Evolutionary conservation across 53 echinoderm and acorn worm species (phyloP), one percentile per base, ranked within the genome.

Genomic region (Holothuria scabra): DNA sequence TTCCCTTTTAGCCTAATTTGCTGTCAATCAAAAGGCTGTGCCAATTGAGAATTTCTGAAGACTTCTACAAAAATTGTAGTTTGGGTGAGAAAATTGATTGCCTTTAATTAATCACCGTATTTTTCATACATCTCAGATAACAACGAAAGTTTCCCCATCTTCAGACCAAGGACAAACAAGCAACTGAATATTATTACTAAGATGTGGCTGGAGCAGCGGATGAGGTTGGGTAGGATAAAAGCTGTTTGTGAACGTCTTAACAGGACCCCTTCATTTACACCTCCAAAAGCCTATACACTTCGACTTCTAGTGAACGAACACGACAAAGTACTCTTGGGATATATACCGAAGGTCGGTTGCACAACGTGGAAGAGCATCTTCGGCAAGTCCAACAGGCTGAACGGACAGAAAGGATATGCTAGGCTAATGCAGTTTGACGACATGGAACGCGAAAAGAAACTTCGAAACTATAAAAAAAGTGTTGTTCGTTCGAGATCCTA

Each of bases 401-500:
- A 84, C 28, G 14, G 32, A 60, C 23, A 18, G 9, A 60, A 12
- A 8, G n/a, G 2, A 29, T 33, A 3, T 16, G 35, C 6, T 4
- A 11, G 8, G 10, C 59, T 92, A 3, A 9, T 25, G 9, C 0
- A 8, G 0, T 92, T 68, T 34, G 18, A 82, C 7, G 56, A 76
- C n/a, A 67, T 64, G 12, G 89, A 84, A 25, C 49, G 49, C 24
- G 14, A 68, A 22, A 49, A 12, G 38, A 65, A 84, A 30, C 41
- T 92, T 52, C 46, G 63, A 16, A 83, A 70, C 23, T 95, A 91
- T 49, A 87, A 90, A 14, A n/a, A 95, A 89, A 64, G 95, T 89
- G 2, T 28, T 95, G 6, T 95, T 95, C 60, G 93, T 91, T 26
- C 91, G 95, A 38, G 91, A 95, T 29, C 95, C 95, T 0, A 74